A percentile compares a stretch with the other conserved stretches of the same genome.
Evolutionary conservation across 2,113 vertebrate genomes (phyloP).

Genomic region (Oreocharis arfaki): DNA sequence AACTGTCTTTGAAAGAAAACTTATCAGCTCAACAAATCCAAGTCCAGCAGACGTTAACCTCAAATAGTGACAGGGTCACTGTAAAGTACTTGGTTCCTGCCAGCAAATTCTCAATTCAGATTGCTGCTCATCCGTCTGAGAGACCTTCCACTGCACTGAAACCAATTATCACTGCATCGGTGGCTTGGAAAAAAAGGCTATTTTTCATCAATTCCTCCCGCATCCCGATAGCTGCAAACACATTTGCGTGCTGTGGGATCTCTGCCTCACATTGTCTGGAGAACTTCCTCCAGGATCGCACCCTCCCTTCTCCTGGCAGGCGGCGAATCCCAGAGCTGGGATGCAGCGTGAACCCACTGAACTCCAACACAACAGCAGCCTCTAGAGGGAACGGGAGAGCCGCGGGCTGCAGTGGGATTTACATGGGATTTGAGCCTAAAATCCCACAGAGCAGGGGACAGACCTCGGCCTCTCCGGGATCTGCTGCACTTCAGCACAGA

Average conservation of each 20-base stretch:
- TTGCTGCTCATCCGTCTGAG: neutral
- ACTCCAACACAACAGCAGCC: constrained; percentile 65
- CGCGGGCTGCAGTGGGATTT: neutral
- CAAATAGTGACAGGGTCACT: neutral
- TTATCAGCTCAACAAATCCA: neutral
- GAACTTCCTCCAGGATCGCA: neutral
- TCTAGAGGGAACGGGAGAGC: constrained; percentile 46
- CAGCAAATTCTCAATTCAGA: neutral
- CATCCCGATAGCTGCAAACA: neutral
- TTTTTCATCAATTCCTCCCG: neutral
- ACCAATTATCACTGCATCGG: neutral
- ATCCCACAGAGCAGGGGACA: neutral
- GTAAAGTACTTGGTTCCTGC: neutral
- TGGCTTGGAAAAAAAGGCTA: neutral
- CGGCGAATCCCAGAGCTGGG: neutral
- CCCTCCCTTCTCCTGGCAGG: neutral
- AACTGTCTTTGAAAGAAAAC: neutral
- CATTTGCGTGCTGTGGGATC: neutral
- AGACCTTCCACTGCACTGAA: neutral
- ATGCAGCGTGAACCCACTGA: neutral
- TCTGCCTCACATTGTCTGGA: neutral
- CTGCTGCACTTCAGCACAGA: neutral
- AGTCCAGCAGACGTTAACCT: neutral
- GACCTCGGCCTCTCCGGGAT: neutral
- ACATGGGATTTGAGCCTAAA: rapidly evolving